Percentiles rank a stretch among this genome's conserved stretches.
These are phyloP conservation scores for Phylloscopus whistleri DNA, from an alignment of 2,113 vertebrate species.

Conservation along the genomic window DNA sequence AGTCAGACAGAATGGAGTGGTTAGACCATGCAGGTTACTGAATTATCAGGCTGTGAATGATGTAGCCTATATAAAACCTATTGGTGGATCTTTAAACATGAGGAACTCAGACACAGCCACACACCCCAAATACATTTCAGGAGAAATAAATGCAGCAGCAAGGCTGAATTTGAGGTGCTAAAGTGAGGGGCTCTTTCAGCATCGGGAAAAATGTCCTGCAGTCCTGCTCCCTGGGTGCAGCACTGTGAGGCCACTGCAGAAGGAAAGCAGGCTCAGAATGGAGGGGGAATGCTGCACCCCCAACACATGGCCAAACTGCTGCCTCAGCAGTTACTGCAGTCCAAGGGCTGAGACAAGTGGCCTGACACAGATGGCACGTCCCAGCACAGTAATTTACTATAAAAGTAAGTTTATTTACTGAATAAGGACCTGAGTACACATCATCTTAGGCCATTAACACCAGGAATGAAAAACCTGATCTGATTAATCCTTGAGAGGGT, in stretches of 20 bases:
- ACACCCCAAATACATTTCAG: not conserved
- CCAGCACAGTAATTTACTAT: not conserved
- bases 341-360: not conserved
- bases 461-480: not conserved
- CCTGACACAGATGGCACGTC: not conserved
- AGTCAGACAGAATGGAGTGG: not conserved
- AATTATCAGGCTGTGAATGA: not conserved
- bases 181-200: not conserved
- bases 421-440: not conserved
- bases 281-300: not conserved
- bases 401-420: conserved; percentile 47
- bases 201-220: not conserved
- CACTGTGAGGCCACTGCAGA: not conserved
- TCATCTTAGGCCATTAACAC: not conserved
- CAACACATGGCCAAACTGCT: not conserved
- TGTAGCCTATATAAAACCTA: not conserved
- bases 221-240: not conserved
- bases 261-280: not conserved
- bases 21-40: not conserved
- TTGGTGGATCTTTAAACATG: not conserved
- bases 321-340: not conserved
- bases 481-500: not conserved
- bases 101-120: not conserved
- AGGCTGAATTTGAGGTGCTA: not conserved
- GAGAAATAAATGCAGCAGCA: not conserved